Evolutionary conservation across 2,113 vertebrate genomes (phyloP).

Genomic region (Polypterus bichir): DNA sequence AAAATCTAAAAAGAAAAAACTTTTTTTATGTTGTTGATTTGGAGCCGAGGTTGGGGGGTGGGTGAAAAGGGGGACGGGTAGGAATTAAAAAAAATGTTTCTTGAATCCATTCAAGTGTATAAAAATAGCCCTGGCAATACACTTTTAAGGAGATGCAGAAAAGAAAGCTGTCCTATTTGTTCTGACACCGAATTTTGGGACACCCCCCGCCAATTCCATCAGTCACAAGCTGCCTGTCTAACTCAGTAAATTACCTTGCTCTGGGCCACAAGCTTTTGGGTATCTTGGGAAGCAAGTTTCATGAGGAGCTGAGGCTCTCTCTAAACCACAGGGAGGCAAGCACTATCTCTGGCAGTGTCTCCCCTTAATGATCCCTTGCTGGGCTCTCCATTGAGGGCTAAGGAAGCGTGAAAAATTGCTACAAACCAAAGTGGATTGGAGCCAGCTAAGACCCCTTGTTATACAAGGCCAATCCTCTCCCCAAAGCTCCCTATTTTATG

Average conservation of each 20-base stretch:
- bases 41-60: too few relatives aligned
- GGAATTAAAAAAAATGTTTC: not conserved
- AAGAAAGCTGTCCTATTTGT: not conserved
- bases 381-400: constrained; percentile 71
- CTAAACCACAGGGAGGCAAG: constrained; percentile 29
- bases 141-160: not conserved
- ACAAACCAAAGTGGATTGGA: constrained; percentile 64
- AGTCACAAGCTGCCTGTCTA: constrained; percentile 44
- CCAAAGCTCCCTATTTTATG: constrained; percentile 53
- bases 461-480: constrained; percentile 69
- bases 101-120: not conserved
- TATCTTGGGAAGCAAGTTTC: constrained; percentile 32
- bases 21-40: not conserved
- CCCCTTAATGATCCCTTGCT: constrained; percentile 60
- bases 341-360: constrained; percentile 38
- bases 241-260: constrained; percentile 35
- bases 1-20: not conserved
- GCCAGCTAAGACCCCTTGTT: constrained; percentile 74
- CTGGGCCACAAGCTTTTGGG: constrained; percentile 37
- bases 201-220: constrained; percentile 24
- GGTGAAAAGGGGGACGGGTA: not conserved
- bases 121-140: not conserved
- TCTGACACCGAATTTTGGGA: not conserved
- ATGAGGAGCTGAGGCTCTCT: constrained; percentile 26
- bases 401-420: constrained; percentile 83